Base-by-base conservation (phyloP, 2,113 vertebrate genomes). In the Scortum barcoo region DNA sequence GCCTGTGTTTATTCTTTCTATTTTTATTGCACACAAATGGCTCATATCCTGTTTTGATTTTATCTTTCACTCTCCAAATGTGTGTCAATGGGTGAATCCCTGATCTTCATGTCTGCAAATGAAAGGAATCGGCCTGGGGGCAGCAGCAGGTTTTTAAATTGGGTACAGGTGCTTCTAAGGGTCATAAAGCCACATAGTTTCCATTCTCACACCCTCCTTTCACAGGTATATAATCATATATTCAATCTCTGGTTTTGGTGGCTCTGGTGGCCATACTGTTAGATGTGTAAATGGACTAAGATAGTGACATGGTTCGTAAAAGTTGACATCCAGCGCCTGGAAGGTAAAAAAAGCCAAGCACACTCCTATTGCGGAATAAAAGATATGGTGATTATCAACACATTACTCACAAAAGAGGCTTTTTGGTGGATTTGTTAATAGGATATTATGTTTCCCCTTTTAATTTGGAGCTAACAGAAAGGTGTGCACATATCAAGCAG, bases 161-260 rank as follows among this genome's bases (percentile, higher is more conserved):
- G 51, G 22, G 75, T 76, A 16, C 67, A 83, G 57, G 61, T 86
- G 69, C 38, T 28, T 80, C 20, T 33, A 13, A 78, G 28, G 51
- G 50, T 69, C 63, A 78, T 38, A 22, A 46, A 72, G 7, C 7
- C 44, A 54, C 81, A 84, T 83, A 80, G 67, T 77, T 88, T 69
- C 40, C 33, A 58, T 85, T 67, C 38, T 56, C 44, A 53, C 73
- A 72, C 70, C 65, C 56, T 70, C 7, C 16, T 72, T 76, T 79
- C 60, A 60, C 51, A 73, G 20, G 14, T 24, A 63, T 60, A 58
- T 57, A 81, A 53, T 75, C 1, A 40, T 1, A 62, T 53, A 20
- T 74, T 40, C 11, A 13, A n/a, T 70, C 40, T 67, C 7, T 38
- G 13, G 5, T 72, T 50, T 36, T 51, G n/a, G n/a, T n/a, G n/a